A percentile compares a stretch with the other conserved stretches of the same genome.
phyloP scores from a whole-genome alignment of 2,113 vertebrate species.

The Apus apus region DNA sequence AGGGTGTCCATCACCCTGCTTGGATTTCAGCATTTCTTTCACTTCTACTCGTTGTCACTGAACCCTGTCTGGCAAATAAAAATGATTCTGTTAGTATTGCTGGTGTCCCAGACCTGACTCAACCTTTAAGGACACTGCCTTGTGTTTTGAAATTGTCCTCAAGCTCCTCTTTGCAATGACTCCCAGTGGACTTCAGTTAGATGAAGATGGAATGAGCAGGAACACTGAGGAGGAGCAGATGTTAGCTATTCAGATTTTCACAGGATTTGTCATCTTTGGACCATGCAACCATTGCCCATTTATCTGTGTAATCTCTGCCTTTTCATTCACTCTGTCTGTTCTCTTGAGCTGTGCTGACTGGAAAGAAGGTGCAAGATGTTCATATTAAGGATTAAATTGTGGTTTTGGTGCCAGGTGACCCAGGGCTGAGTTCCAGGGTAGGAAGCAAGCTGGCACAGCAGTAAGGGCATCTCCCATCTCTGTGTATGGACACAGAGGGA shows the following conservation, averaged over 20 bases:
- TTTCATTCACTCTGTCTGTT: neutral
- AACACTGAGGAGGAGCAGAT: neutral
- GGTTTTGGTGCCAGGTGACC: neutral
- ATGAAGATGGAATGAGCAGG: neutral
- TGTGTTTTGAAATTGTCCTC: neutral
- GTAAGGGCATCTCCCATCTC: rapidly evolving
- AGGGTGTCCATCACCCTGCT: neutral
- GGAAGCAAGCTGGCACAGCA: neutral
- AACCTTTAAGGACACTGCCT: neutral
- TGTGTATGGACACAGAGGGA: neutral
- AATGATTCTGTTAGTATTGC: neutral
- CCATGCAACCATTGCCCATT: neutral
- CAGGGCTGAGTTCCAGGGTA: neutral
- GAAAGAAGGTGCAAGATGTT: neutral
- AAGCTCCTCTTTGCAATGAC: neutral
- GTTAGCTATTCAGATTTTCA: neutral
- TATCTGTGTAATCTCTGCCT: neutral
- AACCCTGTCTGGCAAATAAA: neutral
- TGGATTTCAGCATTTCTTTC: neutral
- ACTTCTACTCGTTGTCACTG: neutral
- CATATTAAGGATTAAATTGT: neutral
- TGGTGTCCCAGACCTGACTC: neutral
- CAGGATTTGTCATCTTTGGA: neutral
- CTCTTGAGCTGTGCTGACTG: neutral
- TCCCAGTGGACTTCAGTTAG: neutral